Evolutionary conservation across 2,888 invertebrate species (phyloP).

Genomic region (Rhingia rostrata): DNA sequence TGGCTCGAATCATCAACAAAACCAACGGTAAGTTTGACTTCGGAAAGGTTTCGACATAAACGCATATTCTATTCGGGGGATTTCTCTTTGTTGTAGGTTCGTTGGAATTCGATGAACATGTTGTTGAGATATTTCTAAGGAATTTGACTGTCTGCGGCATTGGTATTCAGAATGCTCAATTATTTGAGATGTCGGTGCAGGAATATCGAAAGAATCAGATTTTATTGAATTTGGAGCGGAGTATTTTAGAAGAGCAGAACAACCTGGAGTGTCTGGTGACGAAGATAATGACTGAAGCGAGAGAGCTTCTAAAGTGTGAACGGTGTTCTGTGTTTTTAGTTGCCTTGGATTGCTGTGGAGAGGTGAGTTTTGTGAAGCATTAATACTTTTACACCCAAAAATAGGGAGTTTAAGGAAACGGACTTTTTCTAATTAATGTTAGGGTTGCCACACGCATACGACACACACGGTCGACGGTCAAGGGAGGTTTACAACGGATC

Average conservation of each 20-base stretch:
- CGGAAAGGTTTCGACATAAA: too few relatives aligned
- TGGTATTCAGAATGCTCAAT: conserved; percentile 95
- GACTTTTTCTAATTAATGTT: too few relatives aligned
- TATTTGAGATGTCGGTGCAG: conserved; percentile 96
- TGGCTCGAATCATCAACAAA: conserved; percentile 99
- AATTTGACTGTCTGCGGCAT: conserved; percentile 98
- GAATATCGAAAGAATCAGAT: conserved; percentile 98
- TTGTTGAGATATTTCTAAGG: conserved; percentile 94
- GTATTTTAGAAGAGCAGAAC: conserved; percentile 97
- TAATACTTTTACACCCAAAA: too few relatives aligned
- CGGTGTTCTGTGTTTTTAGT: conserved; percentile 94
- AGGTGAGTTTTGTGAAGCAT: too few relatives aligned
- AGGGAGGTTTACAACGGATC: too few relatives aligned
- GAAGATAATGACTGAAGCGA: conserved; percentile 97
- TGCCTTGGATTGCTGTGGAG: conserved; percentile 93
- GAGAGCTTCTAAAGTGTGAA: conserved; percentile 95
- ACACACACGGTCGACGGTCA: too few relatives aligned
- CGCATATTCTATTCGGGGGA: too few relatives aligned
- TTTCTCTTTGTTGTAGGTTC: conserved; percentile 84
- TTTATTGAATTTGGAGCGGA: conserved; percentile 93
- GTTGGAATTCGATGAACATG: conserved; percentile 93
- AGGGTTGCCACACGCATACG: too few relatives aligned
- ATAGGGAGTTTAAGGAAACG: too few relatives aligned
- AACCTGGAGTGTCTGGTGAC: conserved; percentile 97
- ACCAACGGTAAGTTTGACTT: conserved; percentile 90